Base-by-base conservation (phyloP, 2,888 invertebrate genomes). In the Matsumyia berberina region DNA sequence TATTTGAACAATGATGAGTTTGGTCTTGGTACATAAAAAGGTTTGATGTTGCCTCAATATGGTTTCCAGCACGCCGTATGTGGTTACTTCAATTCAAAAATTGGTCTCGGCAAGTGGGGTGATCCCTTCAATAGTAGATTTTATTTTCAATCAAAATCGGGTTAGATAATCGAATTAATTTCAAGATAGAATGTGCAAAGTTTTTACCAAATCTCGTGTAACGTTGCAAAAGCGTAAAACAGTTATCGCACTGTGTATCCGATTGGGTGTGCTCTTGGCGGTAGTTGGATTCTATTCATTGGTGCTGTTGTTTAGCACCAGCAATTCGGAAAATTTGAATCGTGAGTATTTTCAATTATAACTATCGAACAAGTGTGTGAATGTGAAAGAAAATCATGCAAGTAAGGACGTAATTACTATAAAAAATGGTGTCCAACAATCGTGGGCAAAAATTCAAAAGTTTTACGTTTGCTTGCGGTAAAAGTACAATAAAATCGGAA, bases 221-320 rank as follows among this genome's bases (percentile, higher is more conserved):
- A 58, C 77, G 58, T 77, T 77, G 58, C 70, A 66, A 44, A 42
- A 72, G 58, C 77, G 77, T 72, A 64, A 51, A 53, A 77, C 44
- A 11, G 33, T 17, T 57, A 58, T 77, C 12, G 77, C 82, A 46
- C 37, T 82, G 35, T 44, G 60, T 9, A 66, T 82, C 15, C 82
- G 82, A 17, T 44, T 82, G 17, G 58, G 42, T 8, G 37, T 82
- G 12, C 66, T 82, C 7, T 42, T 82, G 15, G 29, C 44, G 7
- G 64, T 77, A 24, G 58, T 82, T 66, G 77, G 77, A 51, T n/a
- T 77, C 53, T 82, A 66, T 62, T 15, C 33, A 12, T 24, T 72
- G 9, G 46, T 44, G 44, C 31, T 58, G 19, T 12, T 66, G 1
- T 42, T 66, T 9, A 31, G 37, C n/a, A 37, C 19, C 1, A n/a